A percentile compares a stretch with the other conserved stretches of the same genome.
Evolutionary conservation across 2,888 invertebrate species (phyloP).

Genomic region (Parapristionchus giblindavisi): DNA sequence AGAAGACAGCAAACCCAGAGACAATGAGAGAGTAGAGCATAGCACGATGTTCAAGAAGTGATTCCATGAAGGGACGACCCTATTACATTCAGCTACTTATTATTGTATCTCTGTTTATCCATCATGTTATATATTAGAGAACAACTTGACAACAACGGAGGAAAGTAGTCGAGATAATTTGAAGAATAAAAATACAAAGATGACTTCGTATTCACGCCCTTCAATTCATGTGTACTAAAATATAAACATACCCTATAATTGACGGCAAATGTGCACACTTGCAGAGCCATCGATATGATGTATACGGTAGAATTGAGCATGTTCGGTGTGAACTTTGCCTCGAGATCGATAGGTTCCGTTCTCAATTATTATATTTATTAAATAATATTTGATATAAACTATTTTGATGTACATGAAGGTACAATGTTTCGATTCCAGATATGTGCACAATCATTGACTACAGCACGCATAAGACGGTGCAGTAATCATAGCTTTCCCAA

Average conservation of each 20-base stretch:
- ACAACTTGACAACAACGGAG: too few species aligned
- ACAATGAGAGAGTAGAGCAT: slow-evolving; percentile 88
- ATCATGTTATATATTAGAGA: too few species aligned
- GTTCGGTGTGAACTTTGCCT: slow-evolving; percentile 82
- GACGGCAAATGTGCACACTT: slow-evolving; percentile 97
- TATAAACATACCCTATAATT: slow-evolving; percentile 89
- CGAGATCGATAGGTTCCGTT: slow-evolving; percentile 62
- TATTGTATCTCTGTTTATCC: too few species aligned
- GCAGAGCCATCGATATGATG: slow-evolving; percentile 94
- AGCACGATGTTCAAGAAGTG: slow-evolving; percentile 88
- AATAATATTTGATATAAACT: background rate
- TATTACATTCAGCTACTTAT: too few species aligned
- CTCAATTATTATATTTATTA: slow-evolving; percentile 43
- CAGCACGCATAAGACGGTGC: background rate
- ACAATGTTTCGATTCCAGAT: too few species aligned
- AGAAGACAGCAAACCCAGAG: slow-evolving; percentile 84
- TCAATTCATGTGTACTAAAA: too few species aligned
- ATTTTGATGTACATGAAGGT: slow-evolving; percentile 23
- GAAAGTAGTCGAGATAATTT: background rate
- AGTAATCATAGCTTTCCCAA: background rate
- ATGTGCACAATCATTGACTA: too few species aligned
- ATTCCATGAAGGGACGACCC: slow-evolving; percentile 99
- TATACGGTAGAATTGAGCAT: slow-evolving; percentile 97
- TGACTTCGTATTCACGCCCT: too few species aligned
- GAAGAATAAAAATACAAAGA: background rate